These are phyloP conservation scores for Lordiphosa fenestrarum DNA, from an alignment of 2,888 invertebrate genomes.

Conservation along the genomic window DNA sequence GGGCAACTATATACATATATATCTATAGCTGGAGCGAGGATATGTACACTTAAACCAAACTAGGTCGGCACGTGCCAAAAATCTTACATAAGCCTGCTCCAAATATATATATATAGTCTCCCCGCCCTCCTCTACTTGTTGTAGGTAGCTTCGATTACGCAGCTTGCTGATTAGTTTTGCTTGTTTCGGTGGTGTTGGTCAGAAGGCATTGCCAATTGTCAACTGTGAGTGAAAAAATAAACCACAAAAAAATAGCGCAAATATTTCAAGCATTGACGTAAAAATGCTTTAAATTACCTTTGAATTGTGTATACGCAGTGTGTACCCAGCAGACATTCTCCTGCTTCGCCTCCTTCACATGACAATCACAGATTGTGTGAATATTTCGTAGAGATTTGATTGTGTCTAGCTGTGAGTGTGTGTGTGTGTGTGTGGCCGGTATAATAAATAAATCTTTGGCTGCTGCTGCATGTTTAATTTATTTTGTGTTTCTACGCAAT, in stretches of 20 bases:
- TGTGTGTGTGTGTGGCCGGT: not conserved
- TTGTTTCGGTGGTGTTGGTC: conserved; percentile 17
- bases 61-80: conserved; percentile 33
- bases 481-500: conserved; percentile 44
- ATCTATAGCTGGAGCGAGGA: conserved; percentile 20
- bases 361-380: conserved; percentile 63
- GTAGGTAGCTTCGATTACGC: conserved; percentile 28
- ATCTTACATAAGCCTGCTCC: conserved; percentile 18
- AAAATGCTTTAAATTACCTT: conserved; percentile 23
- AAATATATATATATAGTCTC: not conserved
- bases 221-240: conserved; percentile 13
- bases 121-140: not conserved
- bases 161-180: conserved; percentile 34
- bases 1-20: not conserved
- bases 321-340: not conserved
- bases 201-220: conserved; percentile 54
- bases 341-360: conserved; percentile 31
- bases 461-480: conserved; percentile 42
- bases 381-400: conserved; percentile 51
- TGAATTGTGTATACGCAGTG: conserved; percentile 46
- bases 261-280: conserved; percentile 68
- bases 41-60: conserved; percentile 7
- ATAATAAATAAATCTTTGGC: conserved; percentile 30
- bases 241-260: conserved; percentile 42
- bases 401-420: conserved; percentile 25